Evolutionary conservation across 2,113 vertebrate species (phyloP).

Genomic region (Illadopsis cleaveri): DNA sequence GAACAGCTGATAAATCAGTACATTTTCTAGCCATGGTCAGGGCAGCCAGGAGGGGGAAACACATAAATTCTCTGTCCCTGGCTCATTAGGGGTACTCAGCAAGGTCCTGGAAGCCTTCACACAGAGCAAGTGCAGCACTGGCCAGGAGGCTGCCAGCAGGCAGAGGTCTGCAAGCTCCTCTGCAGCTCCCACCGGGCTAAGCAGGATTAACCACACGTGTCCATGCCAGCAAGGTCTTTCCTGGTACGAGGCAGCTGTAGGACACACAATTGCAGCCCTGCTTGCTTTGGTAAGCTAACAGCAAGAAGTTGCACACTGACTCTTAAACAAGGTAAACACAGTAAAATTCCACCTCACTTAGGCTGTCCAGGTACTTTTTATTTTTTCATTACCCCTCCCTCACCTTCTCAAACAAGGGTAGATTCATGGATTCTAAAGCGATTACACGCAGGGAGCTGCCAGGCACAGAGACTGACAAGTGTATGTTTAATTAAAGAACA

Average conservation of each 20-base stretch:
- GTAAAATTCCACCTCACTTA: background rate
- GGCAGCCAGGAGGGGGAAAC: background rate
- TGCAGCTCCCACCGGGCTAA: background rate
- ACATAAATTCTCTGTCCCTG: background rate
- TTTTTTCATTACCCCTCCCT: background rate
- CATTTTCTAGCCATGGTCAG: background rate
- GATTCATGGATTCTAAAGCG: fast-evolving
- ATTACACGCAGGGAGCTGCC: background rate
- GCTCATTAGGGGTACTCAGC: background rate
- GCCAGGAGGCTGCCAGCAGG: background rate
- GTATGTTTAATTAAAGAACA: background rate
- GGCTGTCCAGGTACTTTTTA: background rate
- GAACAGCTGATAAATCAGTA: background rate
- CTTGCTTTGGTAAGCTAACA: background rate
- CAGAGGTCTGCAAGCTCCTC: background rate
- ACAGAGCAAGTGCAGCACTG: background rate
- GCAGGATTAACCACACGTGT: fast-evolving
- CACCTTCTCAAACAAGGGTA: background rate
- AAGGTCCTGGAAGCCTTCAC: background rate
- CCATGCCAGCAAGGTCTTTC: fast-evolving
- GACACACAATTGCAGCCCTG: fast-evolving
- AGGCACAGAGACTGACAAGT: background rate
- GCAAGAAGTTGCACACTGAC: background rate
- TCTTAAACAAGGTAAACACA: background rate
- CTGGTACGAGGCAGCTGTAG: background rate